phyloP scores from a whole-genome alignment of 1,140 invertebrate genomes.

The Choristoneura fumiferana region DNA sequence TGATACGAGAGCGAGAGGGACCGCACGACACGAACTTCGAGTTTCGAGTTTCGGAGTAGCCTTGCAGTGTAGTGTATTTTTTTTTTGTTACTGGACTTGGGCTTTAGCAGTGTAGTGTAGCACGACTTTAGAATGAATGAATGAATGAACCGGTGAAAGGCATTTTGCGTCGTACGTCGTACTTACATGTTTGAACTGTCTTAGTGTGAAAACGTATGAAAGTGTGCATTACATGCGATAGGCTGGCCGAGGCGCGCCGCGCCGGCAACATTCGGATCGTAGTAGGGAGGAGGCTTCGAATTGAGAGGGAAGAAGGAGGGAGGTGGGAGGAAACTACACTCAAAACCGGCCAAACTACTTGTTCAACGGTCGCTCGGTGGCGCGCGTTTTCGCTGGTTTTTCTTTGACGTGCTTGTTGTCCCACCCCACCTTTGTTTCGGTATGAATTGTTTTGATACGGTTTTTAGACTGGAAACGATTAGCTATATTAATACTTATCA shows the following conservation, averaged over 20 bases:
- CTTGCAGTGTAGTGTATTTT: too few species aligned
- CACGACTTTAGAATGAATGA: conserved; percentile 28
- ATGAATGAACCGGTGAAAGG: conserved; percentile 23
- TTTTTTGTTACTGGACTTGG: too few species aligned
- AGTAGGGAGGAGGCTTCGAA: conserved; percentile 55
- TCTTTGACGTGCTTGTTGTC: conserved; percentile 27
- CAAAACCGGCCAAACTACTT: conserved; percentile 73
- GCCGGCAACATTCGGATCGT: not conserved
- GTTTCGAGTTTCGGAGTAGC: too few species aligned
- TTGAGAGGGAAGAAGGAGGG: conserved; percentile 29
- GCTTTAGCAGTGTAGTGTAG: not conserved
- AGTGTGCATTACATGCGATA: not conserved
- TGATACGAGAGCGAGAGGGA: too few species aligned
- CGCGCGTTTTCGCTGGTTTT: conserved; percentile 67
- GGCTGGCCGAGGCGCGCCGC: not conserved
- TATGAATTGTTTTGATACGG: conserved; percentile 47
- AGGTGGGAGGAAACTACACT: conserved; percentile 48
- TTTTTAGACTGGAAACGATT: conserved; percentile 25
- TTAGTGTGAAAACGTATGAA: not conserved
- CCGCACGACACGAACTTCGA: too few species aligned
- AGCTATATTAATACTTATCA: conserved; percentile 17
- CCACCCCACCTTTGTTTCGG: conserved; percentile 66
- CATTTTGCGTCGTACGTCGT: not conserved
- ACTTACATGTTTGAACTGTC: not conserved
- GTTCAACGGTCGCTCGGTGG: conserved; percentile 68